Base-by-base conservation (phyloP, 2,113 vertebrate genomes). In the Origma solitaria region DNA sequence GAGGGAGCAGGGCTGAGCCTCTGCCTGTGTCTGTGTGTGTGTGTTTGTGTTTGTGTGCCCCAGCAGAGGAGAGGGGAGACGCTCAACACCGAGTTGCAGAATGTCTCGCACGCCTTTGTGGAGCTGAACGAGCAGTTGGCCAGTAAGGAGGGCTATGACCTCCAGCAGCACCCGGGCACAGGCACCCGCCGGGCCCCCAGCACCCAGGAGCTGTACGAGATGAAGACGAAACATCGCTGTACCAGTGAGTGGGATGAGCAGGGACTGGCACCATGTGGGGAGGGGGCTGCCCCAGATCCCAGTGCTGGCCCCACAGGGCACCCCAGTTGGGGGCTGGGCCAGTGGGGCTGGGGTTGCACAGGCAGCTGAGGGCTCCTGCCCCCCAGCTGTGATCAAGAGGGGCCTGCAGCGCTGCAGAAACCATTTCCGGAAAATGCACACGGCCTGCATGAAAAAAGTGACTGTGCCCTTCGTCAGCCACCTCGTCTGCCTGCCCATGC, bases 401-500 rank as follows among this genome's bases (percentile, higher is more conserved):
- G 98, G 98, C 5, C 72, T 98, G 6, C 6, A 33, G 33, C 97
- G 97, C 44, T 99, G 99, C 83, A 40, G 3, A 25, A 24, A 40
- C 3, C 99, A 98, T 98, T 99, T 99, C 57, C 10, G 9, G 66
- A 1, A 0, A 2, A 6, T 98, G 84, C 60, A 98, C 15, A 0
- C 7, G 0, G 35, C 35, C 2, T 99, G 98, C 66, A 84, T 96
- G 97, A 10, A 10, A 1, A 11, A 2, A 2, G 54, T 99, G 30
- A 2, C 7, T 0, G 68, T 98, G 23, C 99, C 99, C 0, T 22
- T 99, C 58, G 21, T 99, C 95, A 98, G 40, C 91, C 97, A 99
- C 95, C 17, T 99, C 33, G 56, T 99, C n/a, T 99, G 99, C 62
- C 40, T 99, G 35, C 98, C 99, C n/a, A 99, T 99, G 99, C 98